Percentiles rank a stretch among this genome's conserved stretches.
These are phyloP conservation scores for Steinernema carpocapsae DNA, from an alignment of 2,888 invertebrate species.

Conservation along the genomic window DNA sequence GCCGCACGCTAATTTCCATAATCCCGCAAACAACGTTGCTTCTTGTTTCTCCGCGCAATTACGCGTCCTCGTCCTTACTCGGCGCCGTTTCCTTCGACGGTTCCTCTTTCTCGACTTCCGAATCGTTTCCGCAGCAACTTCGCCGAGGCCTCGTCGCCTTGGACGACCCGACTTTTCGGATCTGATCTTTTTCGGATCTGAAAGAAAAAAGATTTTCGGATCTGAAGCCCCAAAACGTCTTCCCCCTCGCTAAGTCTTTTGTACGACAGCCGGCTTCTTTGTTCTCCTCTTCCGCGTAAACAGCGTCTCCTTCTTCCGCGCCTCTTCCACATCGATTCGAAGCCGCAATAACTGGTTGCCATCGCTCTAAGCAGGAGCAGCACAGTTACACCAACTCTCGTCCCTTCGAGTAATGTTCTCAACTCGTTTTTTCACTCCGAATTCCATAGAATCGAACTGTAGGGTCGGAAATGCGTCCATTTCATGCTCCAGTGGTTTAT, in stretches of 20 bases:
- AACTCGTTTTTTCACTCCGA: no score
- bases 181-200: background rate
- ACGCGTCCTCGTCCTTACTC: no score
- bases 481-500: no score
- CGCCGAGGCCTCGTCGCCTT: background rate
- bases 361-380: background rate
- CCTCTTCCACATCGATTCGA: background rate
- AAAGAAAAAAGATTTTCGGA: background rate
- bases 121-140: background rate
- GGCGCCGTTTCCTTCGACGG: no score
- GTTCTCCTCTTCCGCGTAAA: slow-evolving; percentile 10
- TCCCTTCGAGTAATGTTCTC: no score
- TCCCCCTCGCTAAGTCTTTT: slow-evolving; percentile 5
- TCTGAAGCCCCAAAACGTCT: background rate
- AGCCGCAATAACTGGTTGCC: slow-evolving; percentile 25
- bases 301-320: background rate
- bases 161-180: background rate
- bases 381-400: background rate
- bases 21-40: no score
- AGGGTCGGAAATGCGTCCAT: no score
- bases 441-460: no score
- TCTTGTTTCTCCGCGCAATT: no score
- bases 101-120: background rate
- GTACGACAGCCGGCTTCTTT: no score
- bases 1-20: no score